These are phyloP conservation scores for Gerris lacustris DNA, from an alignment of 2,888 invertebrate genomes.

Conservation along the genomic window DNA sequence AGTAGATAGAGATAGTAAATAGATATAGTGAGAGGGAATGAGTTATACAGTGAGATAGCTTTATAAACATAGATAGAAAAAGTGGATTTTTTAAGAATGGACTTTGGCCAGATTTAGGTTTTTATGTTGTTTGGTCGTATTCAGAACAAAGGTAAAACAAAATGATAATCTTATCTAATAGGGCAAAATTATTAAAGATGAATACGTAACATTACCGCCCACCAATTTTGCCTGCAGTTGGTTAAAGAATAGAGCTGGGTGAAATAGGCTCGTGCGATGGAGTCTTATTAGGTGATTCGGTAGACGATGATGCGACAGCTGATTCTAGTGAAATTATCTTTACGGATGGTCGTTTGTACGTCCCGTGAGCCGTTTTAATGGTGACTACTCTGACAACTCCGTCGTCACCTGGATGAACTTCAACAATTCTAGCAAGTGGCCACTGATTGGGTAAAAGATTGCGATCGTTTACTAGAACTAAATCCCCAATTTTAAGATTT, in stretches of 20 bases:
- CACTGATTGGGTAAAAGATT: constrained; percentile 10
- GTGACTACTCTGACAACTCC: constrained; percentile 10
- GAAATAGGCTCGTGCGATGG: background rate
- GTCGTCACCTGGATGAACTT: constrained; percentile 12
- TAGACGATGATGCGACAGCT: background rate
- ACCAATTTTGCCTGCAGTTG: background rate
- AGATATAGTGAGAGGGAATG: too few species aligned
- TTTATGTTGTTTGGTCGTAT: too few species aligned
- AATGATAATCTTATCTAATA: too few species aligned
- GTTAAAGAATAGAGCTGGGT: background rate
- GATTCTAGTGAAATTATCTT: background rate
- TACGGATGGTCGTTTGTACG: background rate
- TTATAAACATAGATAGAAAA: too few species aligned
- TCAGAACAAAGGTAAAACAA: too few species aligned
- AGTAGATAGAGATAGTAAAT: too few species aligned
- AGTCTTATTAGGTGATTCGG: background rate
- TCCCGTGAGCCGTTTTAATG: background rate
- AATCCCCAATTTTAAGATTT: background rate
- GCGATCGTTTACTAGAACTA: constrained; percentile 9
- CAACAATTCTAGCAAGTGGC: constrained; percentile 3
- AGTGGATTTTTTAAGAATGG: too few species aligned
- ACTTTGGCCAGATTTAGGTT: too few species aligned
- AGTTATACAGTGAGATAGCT: too few species aligned
- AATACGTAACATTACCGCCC: background rate
- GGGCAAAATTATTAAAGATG: too few species aligned